These are phyloP conservation scores for Habrosyne pyritoides DNA, from an alignment of 2,888 invertebrate species.

Conservation along the genomic window DNA sequence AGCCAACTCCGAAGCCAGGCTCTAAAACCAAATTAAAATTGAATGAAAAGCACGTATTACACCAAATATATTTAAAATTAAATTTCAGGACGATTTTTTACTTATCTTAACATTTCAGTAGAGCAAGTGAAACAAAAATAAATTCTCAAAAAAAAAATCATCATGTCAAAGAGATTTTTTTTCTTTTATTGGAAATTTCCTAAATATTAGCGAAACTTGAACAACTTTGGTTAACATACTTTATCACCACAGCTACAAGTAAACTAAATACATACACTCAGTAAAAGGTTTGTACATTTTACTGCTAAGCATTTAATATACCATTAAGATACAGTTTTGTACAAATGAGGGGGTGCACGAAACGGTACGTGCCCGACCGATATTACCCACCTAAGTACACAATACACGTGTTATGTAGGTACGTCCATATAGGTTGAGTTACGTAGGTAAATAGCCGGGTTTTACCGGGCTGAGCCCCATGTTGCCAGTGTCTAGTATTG, in stretches of 20 bases:
- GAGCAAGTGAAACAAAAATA: too few relatives aligned
- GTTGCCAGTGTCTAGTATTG: constrained; percentile 49
- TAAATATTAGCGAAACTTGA: too few relatives aligned
- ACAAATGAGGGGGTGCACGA: background rate
- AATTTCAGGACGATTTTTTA: too few relatives aligned
- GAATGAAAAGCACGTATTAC: constrained; percentile 37
- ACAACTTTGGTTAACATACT: too few relatives aligned
- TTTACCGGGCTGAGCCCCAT: background rate
- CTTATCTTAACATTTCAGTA: too few relatives aligned
- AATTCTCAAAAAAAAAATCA: too few relatives aligned
- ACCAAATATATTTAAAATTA: background rate
- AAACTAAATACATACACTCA: too few relatives aligned
- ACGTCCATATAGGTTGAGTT: background rate
- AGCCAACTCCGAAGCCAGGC: constrained; percentile 56
- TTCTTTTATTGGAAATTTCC: too few relatives aligned
- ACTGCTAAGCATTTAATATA: too few relatives aligned
- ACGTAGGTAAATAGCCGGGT: constrained; percentile 19
- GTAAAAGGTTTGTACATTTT: too few relatives aligned
- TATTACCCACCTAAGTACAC: background rate
- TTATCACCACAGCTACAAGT: too few relatives aligned
- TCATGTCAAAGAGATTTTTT: too few relatives aligned
- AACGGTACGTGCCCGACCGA: background rate
- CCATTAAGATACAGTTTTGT: background rate
- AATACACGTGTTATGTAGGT: background rate
- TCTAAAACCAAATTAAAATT: constrained; percentile 78